Conservation (phyloP, 2,113 vertebrate genomes). For the Boleophthalmus pectinirostris region DNA sequence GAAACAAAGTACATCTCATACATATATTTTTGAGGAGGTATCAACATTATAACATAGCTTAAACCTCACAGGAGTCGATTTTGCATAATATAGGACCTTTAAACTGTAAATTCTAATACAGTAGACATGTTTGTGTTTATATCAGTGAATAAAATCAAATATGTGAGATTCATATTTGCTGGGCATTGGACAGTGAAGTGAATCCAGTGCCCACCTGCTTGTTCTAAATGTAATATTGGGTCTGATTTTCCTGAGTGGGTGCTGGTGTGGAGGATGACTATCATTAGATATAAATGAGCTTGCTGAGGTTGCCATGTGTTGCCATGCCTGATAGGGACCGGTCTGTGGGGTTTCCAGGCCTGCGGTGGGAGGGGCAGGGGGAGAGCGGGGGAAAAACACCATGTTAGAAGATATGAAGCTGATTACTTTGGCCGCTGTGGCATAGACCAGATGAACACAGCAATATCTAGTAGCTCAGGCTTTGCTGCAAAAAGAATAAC, state of each 20-base stretch:
- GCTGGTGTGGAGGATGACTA: constrained; percentile 33
- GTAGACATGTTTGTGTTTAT: neutral
- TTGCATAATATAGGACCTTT: no score
- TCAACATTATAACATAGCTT: no score
- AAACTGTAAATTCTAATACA: neutral
- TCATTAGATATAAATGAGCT: constrained; percentile 70
- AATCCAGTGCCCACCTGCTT: constrained; percentile 35
- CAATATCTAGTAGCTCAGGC: constrained; percentile 53
- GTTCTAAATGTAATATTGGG: constrained; percentile 52
- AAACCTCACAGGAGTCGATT: no score
- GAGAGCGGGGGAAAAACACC: constrained; percentile 37
- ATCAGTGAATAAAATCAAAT: constrained; percentile 10
- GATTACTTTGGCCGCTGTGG: constrained; percentile 72
- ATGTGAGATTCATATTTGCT: neutral
- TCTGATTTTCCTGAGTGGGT: constrained; percentile 50
- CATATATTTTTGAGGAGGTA: no score
- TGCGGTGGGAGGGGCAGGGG: constrained; percentile 13
- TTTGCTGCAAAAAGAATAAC: constrained; percentile 36
- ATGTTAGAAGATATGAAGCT: constrained; percentile 69
- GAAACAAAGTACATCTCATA: no score
- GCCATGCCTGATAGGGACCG: constrained; percentile 36
- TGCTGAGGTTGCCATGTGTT: constrained; percentile 44
- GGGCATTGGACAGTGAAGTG: neutral
- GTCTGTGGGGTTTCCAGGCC: constrained; percentile 53
- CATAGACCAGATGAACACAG: constrained; percentile 47